Base-by-base conservation (phyloP, 2,888 invertebrate genomes). In the Hypomecis atomaria region DNA sequence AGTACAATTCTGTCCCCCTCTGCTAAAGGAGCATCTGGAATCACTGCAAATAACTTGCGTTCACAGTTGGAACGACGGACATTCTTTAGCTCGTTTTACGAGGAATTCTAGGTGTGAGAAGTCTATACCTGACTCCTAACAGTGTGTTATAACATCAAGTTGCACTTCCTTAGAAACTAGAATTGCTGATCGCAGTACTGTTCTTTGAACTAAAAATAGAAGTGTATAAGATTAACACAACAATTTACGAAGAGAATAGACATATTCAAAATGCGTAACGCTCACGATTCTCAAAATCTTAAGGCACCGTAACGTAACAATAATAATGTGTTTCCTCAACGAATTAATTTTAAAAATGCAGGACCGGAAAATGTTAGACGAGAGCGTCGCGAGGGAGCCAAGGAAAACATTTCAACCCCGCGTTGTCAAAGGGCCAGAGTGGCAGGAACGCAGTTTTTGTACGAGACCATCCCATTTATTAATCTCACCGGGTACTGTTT, bases 341-440 rank as follows among this genome's bases (percentile, higher is more conserved):
- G 71, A 77, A 76, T 77, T 69, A 75, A 81, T 82, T 84, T 82
- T 72, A 79, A 83, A 84, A 84, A 81, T 81, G 74, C 77, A 73
- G 71, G 67, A 69, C 69, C 67, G 75, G 74, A 74, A 75, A 79
- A 78, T 74, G 76, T 69, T 66, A 58, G 69, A 62, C 57, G 67
- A 56, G 73, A 75, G 73, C 73, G 73, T 71, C 69, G 70, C 71
- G 66, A 73, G 75, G 68, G 67, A 68, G 61, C 67, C 71, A 70
- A 76, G 77, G 69, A 75, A 78, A 84, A 78, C 77, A 80, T 83
- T 85, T 81, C 76, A 78, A 71, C 71, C 67, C 65, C 67, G 74
- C 76, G 67, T 72, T 76, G 73, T 82, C 79, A 85, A 83, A 83
- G 78, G 77, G 78, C 69, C 71, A 69, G 66, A 75, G 73, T 71